Percentiles rank a stretch among this genome's conserved stretches.
Conservation (phyloP, 1,140 invertebrate genomes). For the Microplitis mediator region DNA sequence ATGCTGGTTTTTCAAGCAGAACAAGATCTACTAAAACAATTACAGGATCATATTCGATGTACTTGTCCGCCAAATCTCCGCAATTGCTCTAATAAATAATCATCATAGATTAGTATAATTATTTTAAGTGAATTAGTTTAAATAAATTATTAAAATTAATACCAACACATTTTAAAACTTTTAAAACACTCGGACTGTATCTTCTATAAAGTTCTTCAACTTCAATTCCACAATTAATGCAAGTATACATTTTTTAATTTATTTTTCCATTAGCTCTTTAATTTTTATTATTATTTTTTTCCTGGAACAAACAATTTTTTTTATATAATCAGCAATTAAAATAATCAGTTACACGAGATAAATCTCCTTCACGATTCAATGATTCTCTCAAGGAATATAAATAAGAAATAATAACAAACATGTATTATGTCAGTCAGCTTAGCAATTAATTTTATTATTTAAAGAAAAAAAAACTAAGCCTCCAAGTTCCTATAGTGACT, state of each 20-base stretch:
- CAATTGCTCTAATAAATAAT: slow-evolving; percentile 68
- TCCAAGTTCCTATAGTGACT: not conserved
- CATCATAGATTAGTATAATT: not conserved
- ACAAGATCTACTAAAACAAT: slow-evolving; percentile 84
- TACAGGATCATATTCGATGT: slow-evolving; percentile 85
- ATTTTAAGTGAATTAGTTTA: not conserved
- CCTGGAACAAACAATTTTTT: not conserved
- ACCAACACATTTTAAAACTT: slow-evolving; percentile 77
- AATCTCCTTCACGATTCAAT: slow-evolving; percentile 15
- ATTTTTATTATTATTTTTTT: slow-evolving; percentile 9
- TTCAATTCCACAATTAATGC: slow-evolving; percentile 71
- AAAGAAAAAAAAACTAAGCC: not conserved
- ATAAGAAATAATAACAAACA: too few species aligned
- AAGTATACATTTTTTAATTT: slow-evolving; percentile 58
- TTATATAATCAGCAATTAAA: not conserved
- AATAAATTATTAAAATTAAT: not conserved
- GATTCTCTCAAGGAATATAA: slow-evolving; percentile 14
- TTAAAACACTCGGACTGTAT: slow-evolving; percentile 72
- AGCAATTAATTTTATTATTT: too few species aligned
- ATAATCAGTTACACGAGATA: not conserved
- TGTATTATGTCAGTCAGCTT: too few species aligned
- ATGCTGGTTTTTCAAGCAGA: slow-evolving; percentile 77
- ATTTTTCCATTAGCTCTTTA: not conserved
- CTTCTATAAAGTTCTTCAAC: slow-evolving; percentile 69
- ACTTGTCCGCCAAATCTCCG: slow-evolving; percentile 79